Base-by-base conservation (phyloP, 2,888 invertebrate species). In the Spilosoma lubricipeda region DNA sequence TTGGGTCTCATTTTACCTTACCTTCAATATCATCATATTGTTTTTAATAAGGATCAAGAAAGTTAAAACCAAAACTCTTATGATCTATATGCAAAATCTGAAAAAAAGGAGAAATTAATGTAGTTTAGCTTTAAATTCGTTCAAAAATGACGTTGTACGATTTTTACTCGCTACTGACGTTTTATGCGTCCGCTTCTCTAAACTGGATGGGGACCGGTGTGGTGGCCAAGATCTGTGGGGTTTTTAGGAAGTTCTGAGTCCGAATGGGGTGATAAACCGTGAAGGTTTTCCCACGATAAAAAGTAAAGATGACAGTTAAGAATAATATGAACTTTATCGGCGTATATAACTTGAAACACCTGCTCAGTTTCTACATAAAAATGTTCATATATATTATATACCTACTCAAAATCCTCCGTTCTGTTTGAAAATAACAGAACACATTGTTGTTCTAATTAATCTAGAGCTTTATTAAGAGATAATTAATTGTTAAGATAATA, bases 401-500 rank as follows among this genome's bases (percentile, higher is more conserved):
- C n/a, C n/a, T n/a, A n/a, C 3, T n/a, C n/a, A 3, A 56, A 56
- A 56, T 9, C n/a, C n/a, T 5, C 27, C 3, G 4, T 27, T 27
- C 11, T 5, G 5, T 27, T 3, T 27, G 4, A 13, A 59, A 27
- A 27, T 27, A 59, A 59, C 59, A 4, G 27, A 9, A 27, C 27
- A 5, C 15, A 13, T 27, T 59, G 13, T 30, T 20, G 48, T 48
- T 48, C 45, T 48, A 48, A 23, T 74, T 84, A 84, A 81, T 84
- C 72, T 67, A 65, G 75, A 78, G 64, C 52, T 30, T 70, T 82
- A 74, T 73, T 79, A 69, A 67, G 59, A 68, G 75, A 74, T 80
- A 76, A 84, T 80, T 82, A 78, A 82, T 80, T 72, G 71, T 78
- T 74, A 15, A 65, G 48, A n/a, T 42, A 30, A 36, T 52, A 13